Conservation (phyloP, 2,113 vertebrate genomes). For the Mastomys natalensis region DNA sequence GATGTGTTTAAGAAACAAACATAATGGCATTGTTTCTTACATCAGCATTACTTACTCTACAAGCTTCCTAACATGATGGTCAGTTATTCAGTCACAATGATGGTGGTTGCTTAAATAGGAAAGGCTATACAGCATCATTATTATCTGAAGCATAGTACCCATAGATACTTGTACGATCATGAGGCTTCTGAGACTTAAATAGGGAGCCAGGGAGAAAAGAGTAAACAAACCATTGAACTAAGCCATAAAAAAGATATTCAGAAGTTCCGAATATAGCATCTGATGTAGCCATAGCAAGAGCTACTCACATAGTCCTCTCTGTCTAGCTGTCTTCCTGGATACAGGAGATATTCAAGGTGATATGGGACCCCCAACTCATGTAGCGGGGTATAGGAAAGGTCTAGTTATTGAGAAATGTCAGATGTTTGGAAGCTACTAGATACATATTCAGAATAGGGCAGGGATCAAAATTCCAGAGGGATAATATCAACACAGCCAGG, state of each 20-base stretch:
- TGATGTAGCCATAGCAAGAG: slow-evolving; percentile 29
- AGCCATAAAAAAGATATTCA: slow-evolving; percentile 39
- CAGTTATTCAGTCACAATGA: not conserved
- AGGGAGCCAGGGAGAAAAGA: slow-evolving; percentile 26
- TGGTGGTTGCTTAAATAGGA: slow-evolving; percentile 57
- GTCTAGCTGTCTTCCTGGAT: slow-evolving; percentile 22
- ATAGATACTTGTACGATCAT: not conserved
- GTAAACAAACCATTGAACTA: slow-evolving; percentile 51
- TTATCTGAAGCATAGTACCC: slow-evolving; percentile 9
- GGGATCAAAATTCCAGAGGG: not conserved
- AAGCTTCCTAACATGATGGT: slow-evolving; percentile 23
- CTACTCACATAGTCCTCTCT: slow-evolving; percentile 31
- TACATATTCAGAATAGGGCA: slow-evolving; percentile 39
- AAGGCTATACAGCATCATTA: slow-evolving; percentile 57
- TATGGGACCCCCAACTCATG: not conserved
- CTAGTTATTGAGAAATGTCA: not conserved
- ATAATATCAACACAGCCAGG: slow-evolving; percentile 38
- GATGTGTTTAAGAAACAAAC: slow-evolving; percentile 51
- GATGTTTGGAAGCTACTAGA: not conserved
- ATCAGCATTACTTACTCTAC: not conserved
- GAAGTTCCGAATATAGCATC: slow-evolving; percentile 15
- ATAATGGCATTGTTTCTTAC: slow-evolving; percentile 30
- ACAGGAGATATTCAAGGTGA: slow-evolving; percentile 4
- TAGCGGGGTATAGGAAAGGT: not conserved
- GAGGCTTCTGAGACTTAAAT: not conserved